A percentile compares a stretch with the other conserved stretches of the same genome.
phyloP scores from a whole-genome alignment of 2,797 vertebrate species.

The Anabacerthia variegaticeps region DNA sequence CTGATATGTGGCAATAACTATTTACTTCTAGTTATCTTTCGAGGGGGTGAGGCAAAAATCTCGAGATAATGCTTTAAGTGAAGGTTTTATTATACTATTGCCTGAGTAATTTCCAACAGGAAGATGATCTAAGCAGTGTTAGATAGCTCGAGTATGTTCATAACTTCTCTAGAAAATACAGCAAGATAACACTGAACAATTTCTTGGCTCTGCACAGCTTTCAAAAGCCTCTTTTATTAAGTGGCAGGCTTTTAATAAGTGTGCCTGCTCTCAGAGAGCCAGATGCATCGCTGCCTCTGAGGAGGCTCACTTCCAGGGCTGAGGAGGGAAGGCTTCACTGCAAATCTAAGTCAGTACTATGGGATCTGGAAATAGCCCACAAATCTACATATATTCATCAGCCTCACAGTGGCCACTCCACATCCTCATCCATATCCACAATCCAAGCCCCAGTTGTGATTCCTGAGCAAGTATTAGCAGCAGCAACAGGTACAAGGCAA shows the following conservation, averaged over 20 bases:
- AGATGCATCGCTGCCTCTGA: not conserved
- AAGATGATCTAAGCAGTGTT: slow-evolving; percentile 32
- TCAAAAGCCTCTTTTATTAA: slow-evolving; percentile 1
- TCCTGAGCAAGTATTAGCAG: not conserved
- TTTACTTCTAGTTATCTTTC: slow-evolving; percentile 45
- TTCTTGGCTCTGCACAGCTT: not conserved
- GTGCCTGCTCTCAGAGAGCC: not conserved
- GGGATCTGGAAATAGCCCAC: not conserved
- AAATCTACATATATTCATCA: not conserved
- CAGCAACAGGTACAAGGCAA: not conserved
- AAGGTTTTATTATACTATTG: slow-evolving; percentile 20
- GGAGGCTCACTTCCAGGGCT: not conserved
- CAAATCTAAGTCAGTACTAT: not conserved
- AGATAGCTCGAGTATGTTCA: slow-evolving; percentile 12
- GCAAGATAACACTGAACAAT: not conserved
- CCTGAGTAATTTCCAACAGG: slow-evolving; percentile 30
- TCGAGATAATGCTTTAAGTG: slow-evolving; percentile 24
- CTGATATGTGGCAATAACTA: slow-evolving; percentile 30
- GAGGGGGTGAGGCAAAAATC: slow-evolving; percentile 24
- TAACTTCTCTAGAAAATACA: slow-evolving; percentile 28
- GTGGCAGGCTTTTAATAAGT: not conserved
- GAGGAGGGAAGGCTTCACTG: not conserved
- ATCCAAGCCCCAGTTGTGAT: not conserved
- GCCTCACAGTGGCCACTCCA: not conserved
- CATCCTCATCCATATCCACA: not conserved